Conservation (phyloP, 1,140 invertebrate genomes). For the Bombus vancouverensis region DNA sequence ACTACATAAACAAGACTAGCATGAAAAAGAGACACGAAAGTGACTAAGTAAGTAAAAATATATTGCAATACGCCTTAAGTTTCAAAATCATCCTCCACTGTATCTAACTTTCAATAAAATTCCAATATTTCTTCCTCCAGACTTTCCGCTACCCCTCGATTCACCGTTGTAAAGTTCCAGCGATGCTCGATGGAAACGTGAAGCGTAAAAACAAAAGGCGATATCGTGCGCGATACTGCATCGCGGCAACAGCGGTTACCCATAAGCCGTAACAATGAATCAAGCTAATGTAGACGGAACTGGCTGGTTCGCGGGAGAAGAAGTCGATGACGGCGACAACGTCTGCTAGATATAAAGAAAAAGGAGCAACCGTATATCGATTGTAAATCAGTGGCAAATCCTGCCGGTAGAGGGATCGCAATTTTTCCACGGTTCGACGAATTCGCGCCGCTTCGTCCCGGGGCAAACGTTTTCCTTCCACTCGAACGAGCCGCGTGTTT, state of each 20-base stretch:
- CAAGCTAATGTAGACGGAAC: conserved; percentile 50
- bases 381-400: not conserved
- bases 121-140: not conserved
- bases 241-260: not conserved
- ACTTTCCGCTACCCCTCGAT: not conserved
- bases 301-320: not conserved
- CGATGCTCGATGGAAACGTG: not conserved
- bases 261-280: conserved; percentile 41
- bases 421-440: conserved; percentile 62
- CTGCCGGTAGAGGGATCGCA: conserved; percentile 30
- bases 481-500: conserved; percentile 52
- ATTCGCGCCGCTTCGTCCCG: conserved; percentile 35
- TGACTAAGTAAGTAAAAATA: not conserved
- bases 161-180: conserved; percentile 24
- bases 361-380: not conserved
- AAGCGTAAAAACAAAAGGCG: not conserved
- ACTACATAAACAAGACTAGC: too few species aligned
- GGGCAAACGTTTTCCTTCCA: conserved; percentile 43
- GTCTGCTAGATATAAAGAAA: not conserved
- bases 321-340: not conserved
- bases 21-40: too few species aligned
- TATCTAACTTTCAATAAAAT: not conserved
- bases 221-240: not conserved
- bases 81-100: not conserved
- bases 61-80: not conserved